phyloP scores from a whole-genome alignment of 1,140 invertebrate genomes.

The Mya arenaria region DNA sequence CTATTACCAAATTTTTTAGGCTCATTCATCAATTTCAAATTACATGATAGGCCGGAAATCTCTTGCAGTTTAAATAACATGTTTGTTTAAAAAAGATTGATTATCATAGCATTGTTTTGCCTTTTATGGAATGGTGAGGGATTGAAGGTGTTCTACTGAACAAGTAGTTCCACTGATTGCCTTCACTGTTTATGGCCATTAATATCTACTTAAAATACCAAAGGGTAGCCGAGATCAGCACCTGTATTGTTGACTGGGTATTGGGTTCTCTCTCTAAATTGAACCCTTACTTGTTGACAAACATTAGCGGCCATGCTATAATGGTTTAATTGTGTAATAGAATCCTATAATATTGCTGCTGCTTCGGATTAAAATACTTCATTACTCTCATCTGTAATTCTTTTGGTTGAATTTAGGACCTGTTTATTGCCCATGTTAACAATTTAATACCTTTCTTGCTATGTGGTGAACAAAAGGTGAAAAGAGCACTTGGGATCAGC shows the following conservation, averaged over 20 bases:
- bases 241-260: neutral
- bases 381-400: slow-evolving; percentile 13
- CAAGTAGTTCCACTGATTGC: too few relatives aligned
- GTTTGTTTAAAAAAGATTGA: too few relatives aligned
- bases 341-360: slow-evolving; percentile 4
- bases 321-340: slow-evolving; percentile 35
- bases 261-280: slow-evolving; percentile 15
- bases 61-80: too few relatives aligned
- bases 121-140: too few relatives aligned
- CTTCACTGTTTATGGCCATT: neutral
- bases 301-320: slow-evolving; percentile 22
- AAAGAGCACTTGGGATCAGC: neutral
- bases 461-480: slow-evolving; percentile 22
- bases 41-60: too few relatives aligned
- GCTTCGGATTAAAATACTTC: slow-evolving; percentile 32
- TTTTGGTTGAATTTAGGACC: slow-evolving; percentile 27
- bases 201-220: neutral
- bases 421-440: slow-evolving; percentile 13
- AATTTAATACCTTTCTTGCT: neutral
- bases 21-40: too few relatives aligned
- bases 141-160: too few relatives aligned
- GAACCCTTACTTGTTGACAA: slow-evolving; percentile 7
- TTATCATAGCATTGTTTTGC: too few relatives aligned
- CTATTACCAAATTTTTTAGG: too few relatives aligned
- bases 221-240: too few relatives aligned